Conservation (phyloP, 1,140 invertebrate genomes). For the Halictus rubicundus region DNA sequence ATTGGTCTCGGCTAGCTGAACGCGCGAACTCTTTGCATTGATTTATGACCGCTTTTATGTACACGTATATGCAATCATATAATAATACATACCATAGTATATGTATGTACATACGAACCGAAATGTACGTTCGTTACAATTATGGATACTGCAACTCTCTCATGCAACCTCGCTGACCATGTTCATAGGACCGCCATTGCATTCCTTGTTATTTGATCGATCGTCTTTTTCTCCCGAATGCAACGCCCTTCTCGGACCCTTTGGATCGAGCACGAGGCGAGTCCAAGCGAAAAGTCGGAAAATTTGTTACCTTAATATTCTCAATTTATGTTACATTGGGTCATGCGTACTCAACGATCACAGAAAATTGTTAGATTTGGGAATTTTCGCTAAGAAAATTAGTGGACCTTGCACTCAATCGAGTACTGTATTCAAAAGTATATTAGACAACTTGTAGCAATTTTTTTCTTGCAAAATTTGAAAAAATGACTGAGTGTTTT, state of each 20-base stretch:
- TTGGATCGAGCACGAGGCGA: neutral
- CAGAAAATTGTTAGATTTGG: no score
- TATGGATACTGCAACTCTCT: slow-evolving; percentile 36
- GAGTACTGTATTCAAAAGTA: no score
- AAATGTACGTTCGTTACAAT: slow-evolving; percentile 28
- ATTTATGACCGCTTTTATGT: slow-evolving; percentile 50
- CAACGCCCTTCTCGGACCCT: slow-evolving; percentile 11
- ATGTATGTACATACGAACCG: neutral
- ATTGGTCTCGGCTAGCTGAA: slow-evolving; percentile 45
- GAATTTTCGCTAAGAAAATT: no score
- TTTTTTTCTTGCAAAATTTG: no score
- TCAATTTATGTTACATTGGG: no score
- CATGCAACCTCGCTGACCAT: slow-evolving; percentile 31
- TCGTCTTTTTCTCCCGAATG: slow-evolving; percentile 33
- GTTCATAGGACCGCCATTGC: slow-evolving; percentile 37
- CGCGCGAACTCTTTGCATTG: slow-evolving; percentile 49
- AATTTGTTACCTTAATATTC: no score
- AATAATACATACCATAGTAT: no score
- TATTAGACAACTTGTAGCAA: no score
- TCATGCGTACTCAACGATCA: no score
- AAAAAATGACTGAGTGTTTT: no score
- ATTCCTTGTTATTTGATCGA: slow-evolving; percentile 37
- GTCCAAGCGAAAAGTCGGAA: neutral
- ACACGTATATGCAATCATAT: neutral
- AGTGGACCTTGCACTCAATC: no score